Evolutionary conservation across 2,113 vertebrate species (phyloP), one percentile per base, ranked within the genome.

Genomic region (Neotoma lepida): DNA sequence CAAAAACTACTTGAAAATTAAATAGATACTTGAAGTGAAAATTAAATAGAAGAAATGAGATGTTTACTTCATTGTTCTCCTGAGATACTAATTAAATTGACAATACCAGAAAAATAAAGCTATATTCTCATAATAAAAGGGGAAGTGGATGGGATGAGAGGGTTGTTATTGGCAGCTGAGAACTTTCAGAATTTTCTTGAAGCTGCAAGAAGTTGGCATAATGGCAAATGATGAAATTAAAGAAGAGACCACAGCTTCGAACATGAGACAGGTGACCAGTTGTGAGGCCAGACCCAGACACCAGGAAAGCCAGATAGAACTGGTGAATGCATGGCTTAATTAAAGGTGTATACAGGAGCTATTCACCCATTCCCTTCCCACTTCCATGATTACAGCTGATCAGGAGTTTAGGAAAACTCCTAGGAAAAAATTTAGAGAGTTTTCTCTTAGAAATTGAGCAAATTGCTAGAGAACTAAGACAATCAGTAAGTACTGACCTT

Each of bases 11-110:
- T 76, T 64, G 56, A 71, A 90, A 90, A 91, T 90, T 81, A 84
- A 87, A 73, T 88, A 90, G n/a, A 91, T 58, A 94, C 4, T 70
- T 94, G 28, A 93, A 90, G 58, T 51, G 84, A 28, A 88, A 89
- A 76, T 33, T 2, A 88, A 78, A 51, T 56, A 35, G 39, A 61
- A 87, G 49, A 93, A 93, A 58, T 13, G 33, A 77, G 64, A 64
- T 89, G 73, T 64, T 89, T 89, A 89, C 61, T 77, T 49, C 58
- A 77, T 63, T 64, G 41, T 89, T 89, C 71, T 76, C 39, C 14
- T 24, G 39, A 89, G 54, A 89, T 41, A n/a, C 56, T n/a, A 89
- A 77, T 89, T 89, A 77, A 46, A 20, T 86, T 22, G 66, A 56
- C 46, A 92, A 89, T 28, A 91, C 6, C 33, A 61, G 77, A 17